A percentile compares a stretch with the other conserved stretches of the same genome.
phyloP scores from a whole-genome alignment of 2,888 invertebrate species.

The Cerceris rybyensis region DNA sequence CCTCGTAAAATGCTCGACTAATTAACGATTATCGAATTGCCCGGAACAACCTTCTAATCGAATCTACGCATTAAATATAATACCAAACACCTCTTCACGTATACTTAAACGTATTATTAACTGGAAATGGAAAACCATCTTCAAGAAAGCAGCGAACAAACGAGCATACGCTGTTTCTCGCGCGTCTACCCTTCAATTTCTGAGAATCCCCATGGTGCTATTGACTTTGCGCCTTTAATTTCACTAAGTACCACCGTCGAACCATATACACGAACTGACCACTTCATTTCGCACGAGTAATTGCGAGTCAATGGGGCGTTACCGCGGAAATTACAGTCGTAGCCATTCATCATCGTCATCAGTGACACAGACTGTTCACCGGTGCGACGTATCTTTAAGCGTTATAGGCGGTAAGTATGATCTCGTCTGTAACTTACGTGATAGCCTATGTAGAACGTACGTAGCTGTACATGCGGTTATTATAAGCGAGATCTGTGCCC shows the following conservation, averaged over 20 bases:
- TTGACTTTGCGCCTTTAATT: constrained; percentile 45
- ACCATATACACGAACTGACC: constrained; percentile 43
- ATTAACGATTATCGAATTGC: too few relatives aligned
- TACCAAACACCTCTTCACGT: too few relatives aligned
- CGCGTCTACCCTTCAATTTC: not conserved
- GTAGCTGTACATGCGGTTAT: constrained; percentile 71
- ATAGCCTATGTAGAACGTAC: constrained; percentile 68
- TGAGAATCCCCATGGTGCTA: not conserved
- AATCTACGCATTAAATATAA: too few relatives aligned
- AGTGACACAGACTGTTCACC: constrained; percentile 37
- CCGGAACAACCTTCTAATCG: too few relatives aligned
- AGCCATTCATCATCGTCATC: constrained; percentile 60
- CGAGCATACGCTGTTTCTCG: not conserved
- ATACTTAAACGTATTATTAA: too few relatives aligned
- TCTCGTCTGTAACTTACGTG: constrained; percentile 31
- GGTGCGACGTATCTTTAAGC: constrained; percentile 27
- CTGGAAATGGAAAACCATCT: too few relatives aligned
- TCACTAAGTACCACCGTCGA: constrained; percentile 29
- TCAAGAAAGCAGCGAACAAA: not conserved
- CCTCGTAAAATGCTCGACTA: too few relatives aligned
- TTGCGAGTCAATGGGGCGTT: constrained; percentile 58
- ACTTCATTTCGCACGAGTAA: constrained; percentile 61
- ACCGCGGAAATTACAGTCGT: constrained; percentile 58
- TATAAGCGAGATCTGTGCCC: constrained; percentile 71
- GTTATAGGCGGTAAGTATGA: constrained; percentile 39